Evolutionary conservation across 2,888 invertebrate species (phyloP), one percentile per base, ranked within the genome.

Genomic region (Allolobophora icterica): DNA sequence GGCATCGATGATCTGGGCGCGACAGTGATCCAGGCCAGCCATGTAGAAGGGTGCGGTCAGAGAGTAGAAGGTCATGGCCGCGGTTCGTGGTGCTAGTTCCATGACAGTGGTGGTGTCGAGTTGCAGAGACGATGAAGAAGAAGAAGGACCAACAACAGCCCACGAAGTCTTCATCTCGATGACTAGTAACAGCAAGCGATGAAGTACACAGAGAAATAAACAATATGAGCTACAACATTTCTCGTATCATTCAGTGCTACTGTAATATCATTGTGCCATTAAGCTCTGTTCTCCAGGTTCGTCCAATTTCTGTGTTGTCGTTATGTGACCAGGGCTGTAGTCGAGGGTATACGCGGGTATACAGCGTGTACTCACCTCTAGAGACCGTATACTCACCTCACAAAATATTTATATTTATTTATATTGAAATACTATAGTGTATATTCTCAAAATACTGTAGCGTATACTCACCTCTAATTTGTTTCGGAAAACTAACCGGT

Each of bases 81-180:
- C 34, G 0, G 87, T 38, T 87, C 35, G 21, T 87, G 87, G 35
- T 35, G 87, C 87, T 38, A 87, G 87, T 87, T 87, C 87, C 87
- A 87, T 87, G 13, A 87, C 21, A 87, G 87, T 34, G 35, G 87
- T 71, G 30, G 71, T 71, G 71, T 71, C n/a, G n/a, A 71, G 71
- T n/a, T 71, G 71, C 30, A 71, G 71, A 71, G 71, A 71, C n/a
- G 71, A 71, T 1, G 71, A 34, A 15, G 87, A 84, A 15, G 84
- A 84, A 35, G 34, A 87, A 5, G 38, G 87, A 38, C 38, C 21
- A 35, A 38, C 35, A 34, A 38, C 87, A 35, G n/a, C 87, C 87
- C 34, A 35, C 17, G 35, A 87, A 19, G 87, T 87, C 87, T 34
- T 87, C 87, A 87, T 87, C 38, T 24, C 24, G 52, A 35, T 38